phyloP scores from a whole-genome alignment of 2,888 invertebrate genomes.

The Melieria omissa region DNA sequence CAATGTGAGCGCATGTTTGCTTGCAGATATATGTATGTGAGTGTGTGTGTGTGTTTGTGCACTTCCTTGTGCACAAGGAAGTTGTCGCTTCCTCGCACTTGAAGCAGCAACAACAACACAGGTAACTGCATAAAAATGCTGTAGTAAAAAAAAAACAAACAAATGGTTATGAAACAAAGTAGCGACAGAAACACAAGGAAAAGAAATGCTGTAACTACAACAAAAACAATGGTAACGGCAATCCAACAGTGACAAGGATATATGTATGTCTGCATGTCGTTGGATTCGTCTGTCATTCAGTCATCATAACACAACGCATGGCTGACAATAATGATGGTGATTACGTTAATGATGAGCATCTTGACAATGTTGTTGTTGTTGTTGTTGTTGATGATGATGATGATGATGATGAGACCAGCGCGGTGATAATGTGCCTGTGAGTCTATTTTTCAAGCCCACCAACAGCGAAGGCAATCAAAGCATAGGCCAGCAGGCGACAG shows the following conservation, averaged over 20 bases:
- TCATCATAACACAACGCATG: too few relatives aligned
- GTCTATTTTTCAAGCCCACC: not conserved
- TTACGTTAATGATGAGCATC: too few relatives aligned
- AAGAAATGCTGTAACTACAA: not conserved
- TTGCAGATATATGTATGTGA: not conserved
- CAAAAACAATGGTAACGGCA: constrained; percentile 7
- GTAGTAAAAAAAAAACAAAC: too few relatives aligned
- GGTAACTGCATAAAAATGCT: too few relatives aligned
- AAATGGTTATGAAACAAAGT: too few relatives aligned
- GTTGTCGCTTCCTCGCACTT: constrained; percentile 29
- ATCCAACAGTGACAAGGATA: constrained; percentile 18
- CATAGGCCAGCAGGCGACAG: not conserved
- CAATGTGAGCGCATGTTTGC: constrained; percentile 7
- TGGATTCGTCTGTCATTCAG: too few relatives aligned
- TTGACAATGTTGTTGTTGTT: not conserved
- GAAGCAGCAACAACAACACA: constrained; percentile 10
- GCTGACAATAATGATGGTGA: too few relatives aligned
- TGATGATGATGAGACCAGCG: too few relatives aligned
- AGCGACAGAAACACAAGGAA: too few relatives aligned
- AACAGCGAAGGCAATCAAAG: not conserved
- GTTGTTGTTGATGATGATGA: not conserved
- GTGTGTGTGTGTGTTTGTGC: constrained; percentile 4
- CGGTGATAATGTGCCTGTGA: not conserved
- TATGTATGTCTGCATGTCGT: not conserved
- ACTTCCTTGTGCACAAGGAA: constrained; percentile 18